Evolutionary conservation across 1,140 invertebrate species (phyloP).

Genomic region (Rhysida immarginata): DNA sequence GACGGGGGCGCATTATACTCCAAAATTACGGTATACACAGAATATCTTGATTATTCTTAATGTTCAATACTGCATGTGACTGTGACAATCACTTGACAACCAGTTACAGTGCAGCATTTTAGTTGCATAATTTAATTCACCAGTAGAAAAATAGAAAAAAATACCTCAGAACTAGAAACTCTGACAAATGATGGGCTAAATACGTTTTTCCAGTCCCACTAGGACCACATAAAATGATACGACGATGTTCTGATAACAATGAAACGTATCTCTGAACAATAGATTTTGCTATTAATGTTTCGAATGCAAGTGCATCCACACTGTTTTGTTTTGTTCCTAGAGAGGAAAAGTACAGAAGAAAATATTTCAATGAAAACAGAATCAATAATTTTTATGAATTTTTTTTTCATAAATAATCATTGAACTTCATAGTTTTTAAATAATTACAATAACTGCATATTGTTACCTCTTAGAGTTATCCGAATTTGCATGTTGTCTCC

Average conservation of each 20-base stretch:
- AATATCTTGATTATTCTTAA: too few species aligned
- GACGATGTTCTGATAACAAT: slow-evolving; percentile 72
- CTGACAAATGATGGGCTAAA: slow-evolving; percentile 82
- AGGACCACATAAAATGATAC: slow-evolving; percentile 89
- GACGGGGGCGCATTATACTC: too few species aligned
- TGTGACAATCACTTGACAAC: too few species aligned
- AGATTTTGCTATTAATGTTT: slow-evolving; percentile 89
- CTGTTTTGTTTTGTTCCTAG: slow-evolving; percentile 60
- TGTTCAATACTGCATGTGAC: too few species aligned
- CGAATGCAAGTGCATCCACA: slow-evolving; percentile 85
- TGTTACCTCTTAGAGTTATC: slow-evolving; percentile 36
- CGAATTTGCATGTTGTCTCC: slow-evolving; percentile 49
- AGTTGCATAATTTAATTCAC: too few species aligned
- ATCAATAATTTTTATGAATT: neutral
- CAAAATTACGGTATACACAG: too few species aligned
- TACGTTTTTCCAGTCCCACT: slow-evolving; percentile 96
- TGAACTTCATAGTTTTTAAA: too few species aligned
- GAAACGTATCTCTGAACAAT: slow-evolving; percentile 85
- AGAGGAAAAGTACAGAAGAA: slow-evolving; percentile 7
- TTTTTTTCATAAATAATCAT: too few species aligned
- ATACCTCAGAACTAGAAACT: slow-evolving; percentile 53
- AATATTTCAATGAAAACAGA: too few species aligned
- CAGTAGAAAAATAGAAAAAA: neutral
- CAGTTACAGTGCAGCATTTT: too few species aligned
- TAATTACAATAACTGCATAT: neutral